Percentiles rank a stretch among this genome's conserved stretches.
phyloP scores from a whole-genome alignment of 2,797 vertebrate genomes.

The Tamandua tetradactyla region DNA sequence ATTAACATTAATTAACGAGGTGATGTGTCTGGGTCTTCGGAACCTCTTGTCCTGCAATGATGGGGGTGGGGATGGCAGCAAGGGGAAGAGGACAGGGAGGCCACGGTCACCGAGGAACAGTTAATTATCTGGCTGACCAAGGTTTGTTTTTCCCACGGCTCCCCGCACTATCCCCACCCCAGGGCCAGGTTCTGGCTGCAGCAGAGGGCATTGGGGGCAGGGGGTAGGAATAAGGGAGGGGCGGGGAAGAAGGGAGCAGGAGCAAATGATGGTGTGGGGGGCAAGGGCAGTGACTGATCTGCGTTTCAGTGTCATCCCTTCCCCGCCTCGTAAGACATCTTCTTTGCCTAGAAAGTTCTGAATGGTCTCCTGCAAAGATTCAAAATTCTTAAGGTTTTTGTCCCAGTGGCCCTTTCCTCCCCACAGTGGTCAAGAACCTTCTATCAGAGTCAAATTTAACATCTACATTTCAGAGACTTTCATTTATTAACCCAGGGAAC shows the following conservation, averaged over 20 bases:
- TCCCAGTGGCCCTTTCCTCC: background rate
- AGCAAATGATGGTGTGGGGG: background rate
- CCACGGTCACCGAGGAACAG: constrained; percentile 67
- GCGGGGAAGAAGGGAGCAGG: background rate
- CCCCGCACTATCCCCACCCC: background rate
- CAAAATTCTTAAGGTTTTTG: constrained; percentile 30
- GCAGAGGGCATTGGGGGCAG: background rate
- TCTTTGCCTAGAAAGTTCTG: background rate
- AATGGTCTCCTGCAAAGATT: constrained; percentile 6
- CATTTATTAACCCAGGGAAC: background rate
- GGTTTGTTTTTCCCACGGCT: constrained; percentile 80
- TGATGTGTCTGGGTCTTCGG: constrained; percentile 79
- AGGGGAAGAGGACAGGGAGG: constrained; percentile 53
- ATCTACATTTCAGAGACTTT: background rate
- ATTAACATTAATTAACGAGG: constrained; percentile 87
- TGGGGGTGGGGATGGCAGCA: background rate
- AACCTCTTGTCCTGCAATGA: constrained; percentile 63
- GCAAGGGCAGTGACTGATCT: background rate
- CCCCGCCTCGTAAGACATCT: background rate
- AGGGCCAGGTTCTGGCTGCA: constrained; percentile 43
- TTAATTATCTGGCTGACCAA: constrained; percentile 76
- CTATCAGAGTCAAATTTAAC: background rate
- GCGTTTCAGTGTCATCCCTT: background rate
- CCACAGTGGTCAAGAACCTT: background rate
- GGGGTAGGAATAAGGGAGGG: background rate